Conservation (phyloP, 2,113 vertebrate genomes). For the Paracyprichromis sp. region DNA sequence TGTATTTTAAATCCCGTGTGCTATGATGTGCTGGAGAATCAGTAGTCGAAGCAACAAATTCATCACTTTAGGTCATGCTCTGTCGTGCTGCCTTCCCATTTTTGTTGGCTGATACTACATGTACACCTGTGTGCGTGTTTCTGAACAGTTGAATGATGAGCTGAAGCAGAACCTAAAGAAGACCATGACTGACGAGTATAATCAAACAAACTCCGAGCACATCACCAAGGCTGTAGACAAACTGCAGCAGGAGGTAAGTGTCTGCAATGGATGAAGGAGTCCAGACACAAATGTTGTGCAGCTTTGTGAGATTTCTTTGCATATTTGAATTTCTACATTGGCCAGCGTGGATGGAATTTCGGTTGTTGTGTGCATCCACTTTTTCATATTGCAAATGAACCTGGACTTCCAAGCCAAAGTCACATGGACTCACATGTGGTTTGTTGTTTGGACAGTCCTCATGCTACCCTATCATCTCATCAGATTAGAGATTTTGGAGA, state of each 20-base stretch:
- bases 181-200: slow-evolving; percentile 86
- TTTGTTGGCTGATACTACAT: not conserved
- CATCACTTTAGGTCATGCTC: not conserved
- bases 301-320: not conserved
- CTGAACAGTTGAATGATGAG: slow-evolving; percentile 82
- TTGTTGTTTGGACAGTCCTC: not conserved
- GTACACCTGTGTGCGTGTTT: not conserved
- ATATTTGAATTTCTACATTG: not conserved
- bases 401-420: not conserved
- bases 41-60: not conserved
- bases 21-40: not conserved
- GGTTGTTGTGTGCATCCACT: not conserved
- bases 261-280: not conserved
- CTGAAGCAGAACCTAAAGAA: slow-evolving; percentile 87
- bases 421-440: not conserved
- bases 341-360: not conserved
- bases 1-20: not conserved
- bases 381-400: not conserved
- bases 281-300: not conserved
- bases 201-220: slow-evolving; percentile 66
- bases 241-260: slow-evolving; percentile 71
- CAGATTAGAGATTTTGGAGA: slow-evolving; percentile 35
- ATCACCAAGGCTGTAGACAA: slow-evolving; percentile 80
- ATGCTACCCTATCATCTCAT: not conserved
- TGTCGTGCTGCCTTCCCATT: not conserved